phyloP scores from a whole-genome alignment of 1,140 invertebrate species.

The Cyclina sinensis region DNA sequence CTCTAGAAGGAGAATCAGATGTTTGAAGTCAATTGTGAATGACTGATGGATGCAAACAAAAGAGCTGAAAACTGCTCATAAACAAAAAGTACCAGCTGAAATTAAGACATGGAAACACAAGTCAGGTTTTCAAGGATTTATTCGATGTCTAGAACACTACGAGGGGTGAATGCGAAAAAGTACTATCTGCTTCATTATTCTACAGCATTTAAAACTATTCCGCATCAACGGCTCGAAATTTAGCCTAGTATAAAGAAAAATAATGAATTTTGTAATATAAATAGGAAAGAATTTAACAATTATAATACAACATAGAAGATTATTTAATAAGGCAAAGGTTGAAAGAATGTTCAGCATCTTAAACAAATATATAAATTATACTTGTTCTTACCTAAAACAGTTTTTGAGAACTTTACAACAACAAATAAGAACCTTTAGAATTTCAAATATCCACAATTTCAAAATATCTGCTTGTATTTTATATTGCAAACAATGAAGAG shows the following conservation, averaged over 20 bases:
- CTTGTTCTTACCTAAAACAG: neutral
- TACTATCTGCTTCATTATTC: too few relatives aligned
- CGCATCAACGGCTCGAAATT: too few relatives aligned
- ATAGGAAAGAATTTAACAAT: neutral
- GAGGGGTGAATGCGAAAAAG: too few relatives aligned
- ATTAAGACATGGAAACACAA: neutral
- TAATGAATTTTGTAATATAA: neutral
- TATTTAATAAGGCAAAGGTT: neutral
- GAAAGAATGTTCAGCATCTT: neutral
- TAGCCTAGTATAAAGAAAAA: neutral
- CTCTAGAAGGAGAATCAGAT: too few relatives aligned
- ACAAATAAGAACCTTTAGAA: too few relatives aligned
- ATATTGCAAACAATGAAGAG: neutral
- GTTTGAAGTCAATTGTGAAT: too few relatives aligned
- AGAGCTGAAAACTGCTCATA: too few relatives aligned
- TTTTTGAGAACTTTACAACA: too few relatives aligned
- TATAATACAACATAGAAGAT: neutral
- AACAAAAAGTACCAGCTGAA: too few relatives aligned
- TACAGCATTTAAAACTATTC: too few relatives aligned
- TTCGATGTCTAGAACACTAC: slow-evolving; percentile 41
- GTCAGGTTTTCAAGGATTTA: slow-evolving; percentile 11
- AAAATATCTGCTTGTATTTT: neutral
- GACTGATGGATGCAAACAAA: too few relatives aligned
- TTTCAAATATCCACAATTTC: too few relatives aligned
- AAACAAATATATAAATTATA: neutral